A percentile compares a stretch with the other conserved stretches of the same genome.
Evolutionary conservation across 2,797 vertebrate species (phyloP).

Genomic region (Sebastes matsubarae): DNA sequence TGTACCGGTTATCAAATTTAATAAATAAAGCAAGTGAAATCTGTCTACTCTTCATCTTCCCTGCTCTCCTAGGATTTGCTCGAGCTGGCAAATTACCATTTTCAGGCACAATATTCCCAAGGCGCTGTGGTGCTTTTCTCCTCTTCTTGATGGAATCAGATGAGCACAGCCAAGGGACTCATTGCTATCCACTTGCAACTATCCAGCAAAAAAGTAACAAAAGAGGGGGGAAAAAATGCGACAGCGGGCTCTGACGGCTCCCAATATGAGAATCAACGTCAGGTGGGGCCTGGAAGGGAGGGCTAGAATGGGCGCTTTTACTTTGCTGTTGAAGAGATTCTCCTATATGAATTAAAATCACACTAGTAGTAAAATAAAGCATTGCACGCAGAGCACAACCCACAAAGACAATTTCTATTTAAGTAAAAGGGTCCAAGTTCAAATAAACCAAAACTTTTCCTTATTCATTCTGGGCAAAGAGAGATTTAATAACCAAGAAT

Average conservation of each 20-base stretch:
- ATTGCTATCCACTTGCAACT: slow-evolving; percentile 75
- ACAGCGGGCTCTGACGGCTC: slow-evolving; percentile 70
- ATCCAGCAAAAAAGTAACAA: slow-evolving; percentile 50
- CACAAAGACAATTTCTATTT: slow-evolving; percentile 6
- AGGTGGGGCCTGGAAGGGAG: slow-evolving; percentile 24
- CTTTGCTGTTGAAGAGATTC: slow-evolving; percentile 36
- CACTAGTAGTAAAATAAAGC: background rate
- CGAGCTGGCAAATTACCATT: slow-evolving; percentile 82
- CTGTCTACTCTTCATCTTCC: slow-evolving; percentile 83
- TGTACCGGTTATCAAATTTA: slow-evolving; percentile 84
- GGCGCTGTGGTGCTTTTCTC: slow-evolving; percentile 69
- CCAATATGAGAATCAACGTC: slow-evolving; percentile 57
- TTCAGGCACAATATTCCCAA: slow-evolving; percentile 77
- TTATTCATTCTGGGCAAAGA: slow-evolving; percentile 29
- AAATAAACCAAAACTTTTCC: slow-evolving; percentile 46
- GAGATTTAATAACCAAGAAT: background rate
- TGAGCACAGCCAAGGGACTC: slow-evolving; percentile 77
- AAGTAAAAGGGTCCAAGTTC: slow-evolving; percentile 5
- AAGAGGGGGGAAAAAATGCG: slow-evolving; percentile 24
- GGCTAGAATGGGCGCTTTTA: slow-evolving; percentile 40
- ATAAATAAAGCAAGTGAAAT: slow-evolving; percentile 84
- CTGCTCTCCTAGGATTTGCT: slow-evolving; percentile 78
- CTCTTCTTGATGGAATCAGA: slow-evolving; percentile 79
- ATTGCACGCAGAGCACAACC: background rate
- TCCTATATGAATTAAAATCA: slow-evolving; percentile 30